Evolutionary conservation across 2,888 invertebrate species (phyloP).

Genomic region (Leucophenga montana): DNA sequence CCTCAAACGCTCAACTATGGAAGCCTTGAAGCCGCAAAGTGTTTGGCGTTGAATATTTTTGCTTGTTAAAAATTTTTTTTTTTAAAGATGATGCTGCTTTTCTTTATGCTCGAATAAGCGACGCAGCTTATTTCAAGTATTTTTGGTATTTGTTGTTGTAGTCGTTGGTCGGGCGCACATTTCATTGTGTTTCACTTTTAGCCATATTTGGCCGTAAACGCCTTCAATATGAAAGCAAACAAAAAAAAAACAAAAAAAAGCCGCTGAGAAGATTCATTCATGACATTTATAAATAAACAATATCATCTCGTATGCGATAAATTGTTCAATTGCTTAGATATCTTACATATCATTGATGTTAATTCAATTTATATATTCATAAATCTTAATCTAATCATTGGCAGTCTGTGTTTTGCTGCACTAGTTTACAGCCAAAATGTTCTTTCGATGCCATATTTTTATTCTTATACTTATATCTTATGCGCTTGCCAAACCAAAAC

Average conservation of each 20-base stretch:
- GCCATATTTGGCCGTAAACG: constrained; percentile 36
- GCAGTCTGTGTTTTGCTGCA: constrained; percentile 33
- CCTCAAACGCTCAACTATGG: neutral
- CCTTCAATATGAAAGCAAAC: neutral
- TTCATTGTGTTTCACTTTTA: constrained; percentile 49
- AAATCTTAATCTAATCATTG: constrained; percentile 53
- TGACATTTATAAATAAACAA: too few relatives aligned
- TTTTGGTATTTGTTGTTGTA: constrained; percentile 30
- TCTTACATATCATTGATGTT: too few relatives aligned
- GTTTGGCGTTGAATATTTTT: too few relatives aligned
- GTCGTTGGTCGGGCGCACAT: constrained; percentile 14
- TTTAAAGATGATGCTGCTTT: constrained; percentile 44
- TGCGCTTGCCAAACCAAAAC: too few relatives aligned
- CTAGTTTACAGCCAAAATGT: too few relatives aligned
- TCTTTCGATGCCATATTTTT: too few relatives aligned
- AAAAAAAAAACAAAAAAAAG: too few relatives aligned
- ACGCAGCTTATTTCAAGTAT: constrained; percentile 46
- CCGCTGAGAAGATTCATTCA: neutral
- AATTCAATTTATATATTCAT: too few relatives aligned
- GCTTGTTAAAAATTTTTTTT: constrained; percentile 29
- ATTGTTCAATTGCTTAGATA: too few relatives aligned
- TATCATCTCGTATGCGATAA: too few relatives aligned
- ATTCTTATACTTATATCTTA: too few relatives aligned
- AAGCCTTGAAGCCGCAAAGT: too few relatives aligned
- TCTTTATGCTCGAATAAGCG: constrained; percentile 56